phyloP scores from a whole-genome alignment of 1,140 invertebrate genomes.

The Philaenus spumarius region DNA sequence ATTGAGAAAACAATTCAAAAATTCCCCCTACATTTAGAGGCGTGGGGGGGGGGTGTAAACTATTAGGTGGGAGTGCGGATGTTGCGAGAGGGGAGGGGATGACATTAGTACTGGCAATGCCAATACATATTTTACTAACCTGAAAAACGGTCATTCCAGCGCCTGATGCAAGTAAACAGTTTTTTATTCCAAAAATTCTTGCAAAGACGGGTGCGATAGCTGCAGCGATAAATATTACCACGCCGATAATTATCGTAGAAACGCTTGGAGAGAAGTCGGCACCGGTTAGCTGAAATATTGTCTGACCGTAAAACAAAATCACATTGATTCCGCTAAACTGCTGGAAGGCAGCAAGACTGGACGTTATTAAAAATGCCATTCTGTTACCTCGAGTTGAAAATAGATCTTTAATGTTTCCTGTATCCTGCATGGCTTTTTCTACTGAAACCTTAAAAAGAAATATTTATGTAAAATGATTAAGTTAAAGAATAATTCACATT shows the following conservation, averaged over 20 bases:
- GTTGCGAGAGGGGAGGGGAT: no score
- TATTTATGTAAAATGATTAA: no score
- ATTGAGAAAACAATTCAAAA: no score
- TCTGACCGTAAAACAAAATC: slow-evolving; percentile 61
- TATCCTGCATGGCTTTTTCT: slow-evolving; percentile 39
- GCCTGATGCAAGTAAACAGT: slow-evolving; percentile 62
- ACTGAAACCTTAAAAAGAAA: neutral
- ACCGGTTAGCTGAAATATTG: slow-evolving; percentile 59
- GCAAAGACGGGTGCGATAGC: slow-evolving; percentile 61
- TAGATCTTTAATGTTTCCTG: slow-evolving; percentile 49
- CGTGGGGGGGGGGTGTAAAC: no score
- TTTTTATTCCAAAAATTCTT: slow-evolving; percentile 65
- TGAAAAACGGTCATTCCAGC: slow-evolving; percentile 49
- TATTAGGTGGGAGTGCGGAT: no score
- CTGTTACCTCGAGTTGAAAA: slow-evolving; percentile 48
- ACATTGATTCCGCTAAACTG: slow-evolving; percentile 60
- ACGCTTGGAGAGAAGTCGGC: slow-evolving; percentile 49
- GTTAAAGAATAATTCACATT: no score
- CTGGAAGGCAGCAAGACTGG: slow-evolving; percentile 63
- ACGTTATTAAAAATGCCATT: slow-evolving; percentile 60
- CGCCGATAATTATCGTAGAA: slow-evolving; percentile 71
- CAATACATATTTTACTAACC: slow-evolving; percentile 25
- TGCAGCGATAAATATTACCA: slow-evolving; percentile 63
- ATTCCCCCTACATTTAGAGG: no score
- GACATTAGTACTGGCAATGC: no score